These are phyloP conservation scores for Homalodisca vitripennis DNA, from an alignment of 1,140 invertebrate species.

Conservation along the genomic window DNA sequence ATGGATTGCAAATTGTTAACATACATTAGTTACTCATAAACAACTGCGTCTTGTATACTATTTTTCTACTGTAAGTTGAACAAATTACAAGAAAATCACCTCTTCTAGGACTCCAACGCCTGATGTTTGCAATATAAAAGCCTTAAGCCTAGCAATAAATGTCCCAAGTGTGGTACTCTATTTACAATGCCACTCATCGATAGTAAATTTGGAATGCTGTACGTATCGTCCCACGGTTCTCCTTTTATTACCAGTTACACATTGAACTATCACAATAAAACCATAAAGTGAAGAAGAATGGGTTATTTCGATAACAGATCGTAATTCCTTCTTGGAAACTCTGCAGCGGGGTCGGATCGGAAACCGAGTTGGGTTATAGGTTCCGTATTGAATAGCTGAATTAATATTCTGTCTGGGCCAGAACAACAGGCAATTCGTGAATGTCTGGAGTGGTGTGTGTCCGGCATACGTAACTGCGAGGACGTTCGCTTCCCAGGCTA, in stretches of 20 bases:
- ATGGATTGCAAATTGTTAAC: too few species aligned
- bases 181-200: too few species aligned
- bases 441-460: not conserved
- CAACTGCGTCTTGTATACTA: too few species aligned
- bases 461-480: not conserved
- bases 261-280: slow-evolving; percentile 7
- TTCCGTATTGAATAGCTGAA: slow-evolving; percentile 13
- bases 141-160: too few species aligned
- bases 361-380: slow-evolving; percentile 3
- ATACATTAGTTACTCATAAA: too few species aligned
- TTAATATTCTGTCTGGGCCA: slow-evolving; percentile 13
- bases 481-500: slow-evolving; percentile 8
- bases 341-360: not conserved
- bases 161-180: too few species aligned
- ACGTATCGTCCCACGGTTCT: too few species aligned
- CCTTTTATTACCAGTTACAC: not conserved
- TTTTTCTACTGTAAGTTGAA: too few species aligned
- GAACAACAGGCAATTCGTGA: slow-evolving; percentile 10
- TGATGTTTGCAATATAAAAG: too few species aligned
- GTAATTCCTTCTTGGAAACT: slow-evolving; percentile 11
- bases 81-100: too few species aligned
- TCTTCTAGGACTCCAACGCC: too few species aligned
- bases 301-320: slow-evolving; percentile 5
- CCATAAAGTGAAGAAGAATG: slow-evolving; percentile 7
- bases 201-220: too few species aligned